Evolutionary conservation across 2,888 invertebrate species (phyloP).

Genomic region (Hermaeophaga mercurialis): DNA sequence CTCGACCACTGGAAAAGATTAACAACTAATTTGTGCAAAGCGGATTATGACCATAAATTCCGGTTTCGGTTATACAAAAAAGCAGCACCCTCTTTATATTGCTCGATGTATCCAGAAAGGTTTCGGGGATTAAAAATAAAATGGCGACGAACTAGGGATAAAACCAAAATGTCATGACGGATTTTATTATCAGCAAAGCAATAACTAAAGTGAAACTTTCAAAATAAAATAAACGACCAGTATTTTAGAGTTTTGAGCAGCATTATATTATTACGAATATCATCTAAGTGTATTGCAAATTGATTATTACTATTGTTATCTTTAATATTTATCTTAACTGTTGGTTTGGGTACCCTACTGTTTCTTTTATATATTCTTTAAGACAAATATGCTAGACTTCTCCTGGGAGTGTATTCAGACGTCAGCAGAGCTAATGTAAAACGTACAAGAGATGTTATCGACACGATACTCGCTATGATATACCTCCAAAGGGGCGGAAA

Average conservation of each 20-base stretch:
- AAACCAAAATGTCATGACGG: too few relatives aligned
- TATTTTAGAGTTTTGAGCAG: too few relatives aligned
- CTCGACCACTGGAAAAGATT: conserved; percentile 49
- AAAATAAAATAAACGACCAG: conserved; percentile 11
- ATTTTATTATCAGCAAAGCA: conserved; percentile 3
- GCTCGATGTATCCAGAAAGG: background rate
- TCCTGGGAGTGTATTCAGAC: conserved; percentile 23
- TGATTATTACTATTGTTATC: too few relatives aligned
- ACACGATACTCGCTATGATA: conserved; percentile 14
- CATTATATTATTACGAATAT: too few relatives aligned
- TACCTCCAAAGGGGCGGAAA: conserved; percentile 18
- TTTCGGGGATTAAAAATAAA: conserved; percentile 2
- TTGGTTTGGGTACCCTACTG: too few relatives aligned
- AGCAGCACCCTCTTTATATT: conserved; percentile 28
- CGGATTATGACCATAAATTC: conserved; percentile 49
- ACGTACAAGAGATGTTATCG: conserved; percentile 20
- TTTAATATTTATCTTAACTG: too few relatives aligned
- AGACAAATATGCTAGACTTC: conserved; percentile 14
- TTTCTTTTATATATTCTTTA: background rate
- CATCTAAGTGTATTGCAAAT: too few relatives aligned
- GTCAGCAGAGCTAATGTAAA: conserved; percentile 20
- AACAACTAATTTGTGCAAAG: conserved; percentile 53
- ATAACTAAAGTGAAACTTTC: conserved; percentile 9
- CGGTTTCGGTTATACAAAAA: conserved; percentile 37
- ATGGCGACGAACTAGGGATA: conserved; percentile 1